These are phyloP conservation scores for Falco novaeseelandiae DNA, from an alignment of 2,797 vertebrate genomes.

Conservation along the genomic window DNA sequence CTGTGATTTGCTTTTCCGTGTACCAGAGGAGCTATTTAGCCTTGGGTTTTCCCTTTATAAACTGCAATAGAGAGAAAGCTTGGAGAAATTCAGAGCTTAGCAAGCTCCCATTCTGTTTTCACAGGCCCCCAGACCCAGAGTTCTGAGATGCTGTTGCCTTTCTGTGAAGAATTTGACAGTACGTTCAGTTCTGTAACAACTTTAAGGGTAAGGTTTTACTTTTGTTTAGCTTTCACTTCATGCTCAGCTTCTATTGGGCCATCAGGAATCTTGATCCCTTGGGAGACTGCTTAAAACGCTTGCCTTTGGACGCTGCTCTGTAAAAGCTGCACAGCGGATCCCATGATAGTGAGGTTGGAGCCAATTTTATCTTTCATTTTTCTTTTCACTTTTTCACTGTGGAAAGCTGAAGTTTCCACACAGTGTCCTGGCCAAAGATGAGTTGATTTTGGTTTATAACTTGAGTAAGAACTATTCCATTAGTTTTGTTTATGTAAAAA, in stretches of 20 bases:
- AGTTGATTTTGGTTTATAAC: not conserved
- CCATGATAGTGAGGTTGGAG: not conserved
- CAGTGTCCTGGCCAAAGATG: not conserved
- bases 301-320: not conserved
- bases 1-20: not conserved
- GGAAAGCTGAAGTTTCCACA: not conserved
- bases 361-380: not conserved
- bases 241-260: not conserved
- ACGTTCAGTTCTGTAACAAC: not conserved
- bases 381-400: not conserved
- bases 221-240: not conserved
- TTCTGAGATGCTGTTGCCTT: not conserved
- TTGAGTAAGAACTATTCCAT: not conserved
- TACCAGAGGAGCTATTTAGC: not conserved
- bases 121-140: not conserved
- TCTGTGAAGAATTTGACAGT: not conserved
- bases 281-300: not conserved
- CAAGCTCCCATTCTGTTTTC: not conserved
- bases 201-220: not conserved
- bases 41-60: not conserved
- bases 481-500: not conserved
- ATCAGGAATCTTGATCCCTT: not conserved
- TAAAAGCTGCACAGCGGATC: not conserved
- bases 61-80: not conserved
- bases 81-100: not conserved